phyloP scores from a whole-genome alignment of 1,140 invertebrate species.

The Zelostemma sp. region DNA sequence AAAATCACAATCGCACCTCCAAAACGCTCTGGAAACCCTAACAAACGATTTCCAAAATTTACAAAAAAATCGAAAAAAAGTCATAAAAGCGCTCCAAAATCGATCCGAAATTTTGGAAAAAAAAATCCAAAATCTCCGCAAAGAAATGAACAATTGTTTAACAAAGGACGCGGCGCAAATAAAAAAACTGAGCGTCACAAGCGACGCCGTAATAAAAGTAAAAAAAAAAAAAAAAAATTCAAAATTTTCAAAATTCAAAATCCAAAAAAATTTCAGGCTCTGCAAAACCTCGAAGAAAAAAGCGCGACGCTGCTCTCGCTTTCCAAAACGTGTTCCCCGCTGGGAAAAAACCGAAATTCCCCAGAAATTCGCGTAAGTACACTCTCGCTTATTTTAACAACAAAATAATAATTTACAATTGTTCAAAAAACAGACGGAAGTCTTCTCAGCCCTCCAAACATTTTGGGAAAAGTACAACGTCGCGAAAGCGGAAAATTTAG shows the following conservation, averaged over 20 bases:
- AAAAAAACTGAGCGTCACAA: conserved; percentile 56
- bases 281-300: no score
- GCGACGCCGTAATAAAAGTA: conserved; percentile 56
- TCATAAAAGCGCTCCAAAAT: conserved; percentile 45
- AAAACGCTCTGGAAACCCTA: conserved; percentile 47
- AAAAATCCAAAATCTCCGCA: conserved; percentile 46
- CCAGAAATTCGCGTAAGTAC: no score
- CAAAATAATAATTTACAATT: no score
- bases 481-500: conserved; percentile 59
- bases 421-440: conserved; percentile 37
- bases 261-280: no score
- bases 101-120: conserved; percentile 45
- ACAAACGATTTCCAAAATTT: conserved; percentile 48
- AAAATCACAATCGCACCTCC: conserved; percentile 47
- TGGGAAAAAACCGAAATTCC: no score
- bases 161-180: conserved; percentile 51
- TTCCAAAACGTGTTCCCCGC: no score
- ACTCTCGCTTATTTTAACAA: no score
- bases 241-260: no score
- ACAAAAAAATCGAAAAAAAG: conserved; percentile 40
- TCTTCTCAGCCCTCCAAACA: conserved; percentile 56
- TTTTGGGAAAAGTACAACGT: conserved; percentile 64
- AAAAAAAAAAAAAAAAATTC: no score
- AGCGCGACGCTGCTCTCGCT: no score
- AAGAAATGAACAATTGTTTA: conserved; percentile 49